Conservation (phyloP, 2,888 invertebrate genomes). For the Hirtodrosophila histrioides region DNA sequence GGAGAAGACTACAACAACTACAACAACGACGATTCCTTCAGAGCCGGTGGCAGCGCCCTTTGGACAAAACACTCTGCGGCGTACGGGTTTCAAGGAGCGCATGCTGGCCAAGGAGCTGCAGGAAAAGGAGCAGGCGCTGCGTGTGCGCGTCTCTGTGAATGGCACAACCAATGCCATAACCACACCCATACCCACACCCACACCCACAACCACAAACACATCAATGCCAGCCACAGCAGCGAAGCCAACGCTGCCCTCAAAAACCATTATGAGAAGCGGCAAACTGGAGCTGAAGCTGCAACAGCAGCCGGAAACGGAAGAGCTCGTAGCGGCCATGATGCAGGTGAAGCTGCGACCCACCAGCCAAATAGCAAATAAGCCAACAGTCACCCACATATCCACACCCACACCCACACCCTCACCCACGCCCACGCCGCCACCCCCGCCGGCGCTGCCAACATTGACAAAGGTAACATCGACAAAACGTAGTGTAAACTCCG, state of each 20-base stretch:
- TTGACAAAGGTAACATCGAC: slow-evolving; percentile 79
- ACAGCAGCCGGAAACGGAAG: slow-evolving; percentile 43
- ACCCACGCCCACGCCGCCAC: slow-evolving; percentile 11
- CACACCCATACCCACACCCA: slow-evolving; percentile 7
- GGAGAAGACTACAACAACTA: slow-evolving; percentile 14
- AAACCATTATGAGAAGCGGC: slow-evolving; percentile 29
- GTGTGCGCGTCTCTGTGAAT: slow-evolving; percentile 54
- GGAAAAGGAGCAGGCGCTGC: slow-evolving; percentile 60
- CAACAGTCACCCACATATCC: slow-evolving; percentile 5
- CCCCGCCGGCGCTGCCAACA: slow-evolving; percentile 57
- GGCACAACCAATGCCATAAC: slow-evolving; percentile 7
- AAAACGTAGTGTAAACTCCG: slow-evolving; percentile 40
- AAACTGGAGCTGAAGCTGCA: slow-evolving; percentile 37
- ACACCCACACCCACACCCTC: slow-evolving; percentile 1
- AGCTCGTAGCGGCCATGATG: slow-evolving; percentile 17
- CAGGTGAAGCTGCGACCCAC: slow-evolving; percentile 62
- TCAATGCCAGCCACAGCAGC: not conserved
- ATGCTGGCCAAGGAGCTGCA: slow-evolving; percentile 79
- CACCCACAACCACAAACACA: not conserved
- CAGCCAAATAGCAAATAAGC: slow-evolving; percentile 7
- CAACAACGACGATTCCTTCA: not conserved
- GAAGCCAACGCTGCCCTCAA: not conserved
- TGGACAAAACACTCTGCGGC: slow-evolving; percentile 85
- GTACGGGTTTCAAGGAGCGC: slow-evolving; percentile 85
- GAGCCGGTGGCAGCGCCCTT: slow-evolving; percentile 77